Evolutionary conservation across 2,888 invertebrate genomes (phyloP).

Genomic region (Trissolcus brochymenae): DNA sequence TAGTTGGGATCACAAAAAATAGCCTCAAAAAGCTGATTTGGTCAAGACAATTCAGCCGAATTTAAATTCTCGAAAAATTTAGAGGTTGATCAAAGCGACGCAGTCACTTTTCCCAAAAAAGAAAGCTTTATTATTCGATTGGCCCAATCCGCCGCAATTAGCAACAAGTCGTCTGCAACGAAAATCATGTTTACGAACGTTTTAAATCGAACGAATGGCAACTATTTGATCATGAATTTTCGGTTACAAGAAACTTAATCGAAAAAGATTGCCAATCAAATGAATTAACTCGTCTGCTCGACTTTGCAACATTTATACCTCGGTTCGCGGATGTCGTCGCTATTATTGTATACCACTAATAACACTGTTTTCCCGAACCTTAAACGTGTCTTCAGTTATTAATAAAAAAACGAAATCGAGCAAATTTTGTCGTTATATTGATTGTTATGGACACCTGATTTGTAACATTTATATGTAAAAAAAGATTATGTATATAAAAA

Average conservation of each 20-base stretch:
- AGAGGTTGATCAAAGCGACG: constrained; percentile 30
- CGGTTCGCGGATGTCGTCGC: not conserved
- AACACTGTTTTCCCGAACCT: too few relatives aligned
- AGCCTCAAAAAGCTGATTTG: too few relatives aligned
- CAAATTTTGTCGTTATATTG: too few relatives aligned
- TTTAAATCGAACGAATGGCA: constrained; percentile 21
- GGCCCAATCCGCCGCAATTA: constrained; percentile 32
- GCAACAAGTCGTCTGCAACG: constrained; percentile 30
- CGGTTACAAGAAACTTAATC: constrained; percentile 26
- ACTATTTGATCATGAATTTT: constrained; percentile 35
- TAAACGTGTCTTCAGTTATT: too few relatives aligned
- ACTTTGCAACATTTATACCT: not conserved
- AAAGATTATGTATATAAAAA: too few relatives aligned
- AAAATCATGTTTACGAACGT: constrained; percentile 44
- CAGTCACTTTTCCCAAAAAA: constrained; percentile 33
- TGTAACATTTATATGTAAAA: too few relatives aligned
- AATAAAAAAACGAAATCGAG: too few relatives aligned
- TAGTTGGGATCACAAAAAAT: too few relatives aligned
- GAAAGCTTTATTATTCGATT: constrained; percentile 34
- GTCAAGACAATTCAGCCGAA: not conserved
- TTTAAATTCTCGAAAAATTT: constrained; percentile 22
- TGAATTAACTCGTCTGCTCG: constrained; percentile 1
- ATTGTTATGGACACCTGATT: too few relatives aligned
- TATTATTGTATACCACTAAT: not conserved
- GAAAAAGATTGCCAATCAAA: constrained; percentile 5